Evolutionary conservation across 2,797 vertebrate species (phyloP).

Genomic region (Eidolon dupreanum): DNA sequence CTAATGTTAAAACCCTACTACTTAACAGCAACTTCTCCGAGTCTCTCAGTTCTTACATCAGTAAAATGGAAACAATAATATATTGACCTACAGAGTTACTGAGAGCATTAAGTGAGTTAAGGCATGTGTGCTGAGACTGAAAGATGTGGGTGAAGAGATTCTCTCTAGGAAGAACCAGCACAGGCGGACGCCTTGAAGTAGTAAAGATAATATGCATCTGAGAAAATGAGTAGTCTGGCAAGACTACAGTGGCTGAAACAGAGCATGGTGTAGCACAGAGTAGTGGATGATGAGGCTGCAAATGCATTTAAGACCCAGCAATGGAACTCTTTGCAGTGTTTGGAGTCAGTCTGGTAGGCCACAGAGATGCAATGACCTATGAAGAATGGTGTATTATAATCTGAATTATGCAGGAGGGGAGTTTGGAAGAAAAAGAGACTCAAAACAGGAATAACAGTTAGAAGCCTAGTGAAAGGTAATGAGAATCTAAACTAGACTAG

Average conservation of each 20-base stretch:
- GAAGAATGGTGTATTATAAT: neutral
- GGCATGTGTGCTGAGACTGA: neutral
- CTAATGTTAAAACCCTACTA: neutral
- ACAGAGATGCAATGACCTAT: neutral
- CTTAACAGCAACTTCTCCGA: neutral
- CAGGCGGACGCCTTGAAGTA: neutral
- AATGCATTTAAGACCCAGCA: neutral
- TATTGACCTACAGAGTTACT: neutral
- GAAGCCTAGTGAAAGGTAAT: neutral
- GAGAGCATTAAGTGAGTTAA: neutral
- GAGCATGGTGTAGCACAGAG: neutral
- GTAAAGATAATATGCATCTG: neutral
- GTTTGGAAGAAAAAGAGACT: neutral
- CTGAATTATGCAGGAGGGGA: neutral
- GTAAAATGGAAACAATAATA: slow-evolving; percentile 1
- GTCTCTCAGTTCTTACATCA: neutral
- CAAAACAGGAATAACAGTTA: neutral
- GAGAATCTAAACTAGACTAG: neutral
- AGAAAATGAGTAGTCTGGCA: neutral
- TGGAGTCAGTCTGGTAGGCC: neutral
- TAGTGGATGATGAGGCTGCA: neutral
- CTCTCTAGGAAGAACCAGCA: neutral
- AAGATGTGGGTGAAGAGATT: neutral
- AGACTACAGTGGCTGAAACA: neutral
- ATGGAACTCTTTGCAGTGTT: neutral